These are phyloP conservation scores for Drosophila arawakana DNA, from an alignment of 1,140 invertebrate species.

Conservation along the genomic window DNA sequence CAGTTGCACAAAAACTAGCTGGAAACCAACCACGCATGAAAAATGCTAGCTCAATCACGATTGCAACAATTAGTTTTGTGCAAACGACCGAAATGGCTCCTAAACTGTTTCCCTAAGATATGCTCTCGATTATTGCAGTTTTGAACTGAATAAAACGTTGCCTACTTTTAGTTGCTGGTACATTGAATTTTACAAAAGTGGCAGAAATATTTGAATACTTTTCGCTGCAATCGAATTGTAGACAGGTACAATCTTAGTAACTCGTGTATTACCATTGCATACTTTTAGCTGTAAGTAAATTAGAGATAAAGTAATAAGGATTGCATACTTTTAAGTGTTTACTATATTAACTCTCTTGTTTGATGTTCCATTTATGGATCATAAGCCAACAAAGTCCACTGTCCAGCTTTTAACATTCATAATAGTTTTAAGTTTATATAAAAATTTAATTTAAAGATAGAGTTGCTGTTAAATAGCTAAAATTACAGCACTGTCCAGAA, in stretches of 20 bases:
- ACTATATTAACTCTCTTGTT: too few relatives aligned
- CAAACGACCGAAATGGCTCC: background rate
- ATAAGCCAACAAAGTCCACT: too few relatives aligned
- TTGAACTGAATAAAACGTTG: background rate
- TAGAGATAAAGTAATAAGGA: background rate
- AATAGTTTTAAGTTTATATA: too few relatives aligned
- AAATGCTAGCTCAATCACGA: constrained; percentile 27
- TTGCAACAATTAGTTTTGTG: constrained; percentile 13
- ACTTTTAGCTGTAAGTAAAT: constrained; percentile 6
- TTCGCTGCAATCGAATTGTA: background rate
- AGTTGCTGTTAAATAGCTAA: too few relatives aligned
- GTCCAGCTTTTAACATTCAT: too few relatives aligned
- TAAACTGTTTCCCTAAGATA: background rate
- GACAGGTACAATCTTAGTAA: background rate
- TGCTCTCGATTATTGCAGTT: background rate
- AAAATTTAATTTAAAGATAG: too few relatives aligned
- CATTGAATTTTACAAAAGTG: background rate
- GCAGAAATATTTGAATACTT: background rate
- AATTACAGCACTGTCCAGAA: too few relatives aligned
- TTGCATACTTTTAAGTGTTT: background rate
- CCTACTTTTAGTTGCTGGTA: constrained; percentile 2
- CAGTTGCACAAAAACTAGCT: constrained; percentile 37
- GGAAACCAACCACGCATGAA: constrained; percentile 66
- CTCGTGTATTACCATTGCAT: background rate
- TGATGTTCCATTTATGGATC: too few relatives aligned